A percentile compares a stretch with the other conserved stretches of the same genome.
phyloP scores from a whole-genome alignment of 2,797 vertebrate genomes.

The Phataginus tricuspis region DNA sequence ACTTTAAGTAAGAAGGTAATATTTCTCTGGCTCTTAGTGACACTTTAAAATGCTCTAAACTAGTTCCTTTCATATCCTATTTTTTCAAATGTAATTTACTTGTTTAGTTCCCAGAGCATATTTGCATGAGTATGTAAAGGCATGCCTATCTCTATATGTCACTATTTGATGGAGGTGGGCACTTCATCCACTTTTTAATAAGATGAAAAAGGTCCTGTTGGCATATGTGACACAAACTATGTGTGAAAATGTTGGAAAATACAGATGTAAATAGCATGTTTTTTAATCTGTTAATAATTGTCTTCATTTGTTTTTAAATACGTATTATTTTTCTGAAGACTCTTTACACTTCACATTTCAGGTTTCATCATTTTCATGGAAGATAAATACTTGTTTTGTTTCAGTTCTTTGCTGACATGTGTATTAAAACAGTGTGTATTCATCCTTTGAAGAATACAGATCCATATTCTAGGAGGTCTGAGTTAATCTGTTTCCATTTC shows the following conservation, averaged over 20 bases:
- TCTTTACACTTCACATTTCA: conserved; percentile 29
- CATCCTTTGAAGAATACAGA: not conserved
- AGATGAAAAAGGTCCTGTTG: not conserved
- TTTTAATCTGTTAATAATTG: not conserved
- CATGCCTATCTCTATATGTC: not conserved
- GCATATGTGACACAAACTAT: not conserved
- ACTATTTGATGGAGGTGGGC: not conserved
- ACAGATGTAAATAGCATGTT: not conserved
- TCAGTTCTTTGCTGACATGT: conserved; percentile 9
- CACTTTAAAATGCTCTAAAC: conserved; percentile 19
- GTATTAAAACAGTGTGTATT: not conserved
- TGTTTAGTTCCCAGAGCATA: conserved; percentile 28
- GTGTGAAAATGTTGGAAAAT: not conserved
- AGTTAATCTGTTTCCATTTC: not conserved
- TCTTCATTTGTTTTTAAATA: conserved; percentile 54
- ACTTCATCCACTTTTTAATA: conserved; percentile 25
- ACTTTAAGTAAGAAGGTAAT: conserved; percentile 35
- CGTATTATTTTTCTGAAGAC: conserved; percentile 49
- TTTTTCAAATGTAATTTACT: not conserved
- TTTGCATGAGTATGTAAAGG: not conserved
- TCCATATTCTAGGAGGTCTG: not conserved
- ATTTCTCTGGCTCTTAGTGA: not conserved
- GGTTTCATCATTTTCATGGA: conserved; percentile 42
- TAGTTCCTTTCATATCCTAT: not conserved
- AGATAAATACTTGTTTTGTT: conserved; percentile 21